A percentile compares a stretch with the other conserved stretches of the same genome.
Evolutionary conservation across 2,888 invertebrate species (phyloP).

Genomic region (Vandiemenella viatica): DNA sequence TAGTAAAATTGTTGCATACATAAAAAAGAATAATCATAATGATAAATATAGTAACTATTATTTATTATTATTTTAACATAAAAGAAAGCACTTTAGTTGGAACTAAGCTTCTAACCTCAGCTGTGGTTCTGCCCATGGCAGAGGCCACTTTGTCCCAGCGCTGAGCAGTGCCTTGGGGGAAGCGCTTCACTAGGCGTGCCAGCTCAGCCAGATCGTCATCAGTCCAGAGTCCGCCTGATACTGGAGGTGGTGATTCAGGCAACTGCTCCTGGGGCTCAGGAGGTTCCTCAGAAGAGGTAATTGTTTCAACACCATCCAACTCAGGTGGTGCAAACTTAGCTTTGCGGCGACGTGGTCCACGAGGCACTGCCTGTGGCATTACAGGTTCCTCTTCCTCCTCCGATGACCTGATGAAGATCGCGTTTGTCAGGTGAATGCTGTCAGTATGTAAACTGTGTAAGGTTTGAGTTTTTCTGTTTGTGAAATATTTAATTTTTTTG

Average conservation of each 20-base stretch:
- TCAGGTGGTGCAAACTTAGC: constrained; percentile 41
- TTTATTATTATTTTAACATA: too few species aligned
- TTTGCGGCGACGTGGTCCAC: constrained; percentile 18
- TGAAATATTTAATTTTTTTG: too few species aligned
- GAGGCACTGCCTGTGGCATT: constrained; percentile 24
- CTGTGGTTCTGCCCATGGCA: constrained; percentile 49
- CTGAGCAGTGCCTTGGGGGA: constrained; percentile 70
- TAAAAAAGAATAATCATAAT: too few species aligned
- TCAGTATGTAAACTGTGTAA: too few species aligned
- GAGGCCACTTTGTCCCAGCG: constrained; percentile 89
- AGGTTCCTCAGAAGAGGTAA: not conserved
- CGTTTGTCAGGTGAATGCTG: too few species aligned
- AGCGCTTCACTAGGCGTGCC: constrained; percentile 69
- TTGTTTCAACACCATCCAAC: constrained; percentile 32
- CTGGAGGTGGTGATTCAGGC: constrained; percentile 25
- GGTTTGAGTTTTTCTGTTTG: too few species aligned
- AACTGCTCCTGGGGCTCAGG: constrained; percentile 13
- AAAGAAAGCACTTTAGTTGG: too few species aligned
- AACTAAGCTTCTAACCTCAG: too few species aligned
- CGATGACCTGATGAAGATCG: too few species aligned
- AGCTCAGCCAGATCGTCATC: constrained; percentile 75
- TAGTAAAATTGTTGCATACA: too few species aligned
- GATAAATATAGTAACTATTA: too few species aligned
- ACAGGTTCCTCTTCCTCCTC: constrained; percentile 30
- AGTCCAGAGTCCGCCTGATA: constrained; percentile 70